Evolutionary conservation across 2,113 vertebrate species (phyloP).

Genomic region (Micronycteris hirsuta): DNA sequence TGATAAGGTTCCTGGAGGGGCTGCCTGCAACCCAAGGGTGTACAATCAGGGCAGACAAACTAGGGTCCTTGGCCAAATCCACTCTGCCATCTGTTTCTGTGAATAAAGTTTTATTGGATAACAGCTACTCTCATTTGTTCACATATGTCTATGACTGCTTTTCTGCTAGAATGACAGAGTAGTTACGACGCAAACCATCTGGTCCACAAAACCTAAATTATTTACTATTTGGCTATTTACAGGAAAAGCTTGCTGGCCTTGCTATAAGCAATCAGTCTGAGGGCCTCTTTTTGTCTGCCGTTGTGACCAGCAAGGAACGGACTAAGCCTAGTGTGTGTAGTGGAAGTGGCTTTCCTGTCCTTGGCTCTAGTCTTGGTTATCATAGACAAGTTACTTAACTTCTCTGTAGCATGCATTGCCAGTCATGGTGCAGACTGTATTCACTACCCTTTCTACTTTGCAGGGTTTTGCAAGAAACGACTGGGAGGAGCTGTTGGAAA

Average conservation of each 20-base stretch:
- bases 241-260: neutral
- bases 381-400: neutral
- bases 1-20: neutral
- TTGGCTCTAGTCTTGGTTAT: neutral
- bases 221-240: neutral
- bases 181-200: neutral
- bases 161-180: neutral
- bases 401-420: neutral
- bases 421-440: neutral
- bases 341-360: neutral
- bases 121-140: neutral
- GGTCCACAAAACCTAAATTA: neutral
- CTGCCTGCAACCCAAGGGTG: neutral
- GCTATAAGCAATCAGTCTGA: neutral
- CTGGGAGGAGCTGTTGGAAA: neutral
- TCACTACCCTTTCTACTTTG: neutral
- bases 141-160: neutral
- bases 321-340: neutral
- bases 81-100: neutral
- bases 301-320: neutral
- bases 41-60: neutral
- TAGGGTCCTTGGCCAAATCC: neutral
- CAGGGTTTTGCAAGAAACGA: neutral
- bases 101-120: neutral
- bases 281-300: neutral